These are phyloP conservation scores for Lepidothrix coronata DNA, from an alignment of 2,113 vertebrate species.

Conservation along the genomic window DNA sequence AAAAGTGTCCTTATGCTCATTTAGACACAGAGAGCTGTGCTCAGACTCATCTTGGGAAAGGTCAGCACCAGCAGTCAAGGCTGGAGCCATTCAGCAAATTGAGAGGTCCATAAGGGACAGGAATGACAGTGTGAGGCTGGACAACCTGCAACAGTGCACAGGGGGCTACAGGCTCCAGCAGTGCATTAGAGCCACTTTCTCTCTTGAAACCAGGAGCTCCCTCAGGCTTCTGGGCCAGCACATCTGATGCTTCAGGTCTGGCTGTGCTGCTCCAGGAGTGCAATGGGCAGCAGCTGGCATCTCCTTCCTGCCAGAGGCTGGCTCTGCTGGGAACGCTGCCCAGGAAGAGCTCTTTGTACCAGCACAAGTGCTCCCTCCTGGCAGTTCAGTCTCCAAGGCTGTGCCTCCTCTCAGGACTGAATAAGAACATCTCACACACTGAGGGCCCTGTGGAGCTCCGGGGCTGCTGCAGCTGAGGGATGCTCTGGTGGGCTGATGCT, in stretches of 20 bases:
- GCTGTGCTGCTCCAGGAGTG: not conserved
- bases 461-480: not conserved
- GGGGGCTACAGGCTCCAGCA: not conserved
- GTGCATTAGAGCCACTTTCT: not conserved
- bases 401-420: not conserved
- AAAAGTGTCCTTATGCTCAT: not conserved
- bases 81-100: not conserved
- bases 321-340: not conserved
- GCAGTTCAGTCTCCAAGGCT: not conserved
- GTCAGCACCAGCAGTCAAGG: not conserved
- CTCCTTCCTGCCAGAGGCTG: not conserved
- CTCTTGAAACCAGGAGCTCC: not conserved
- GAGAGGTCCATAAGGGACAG: not conserved
- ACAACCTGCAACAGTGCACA: not conserved
- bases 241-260: not conserved
- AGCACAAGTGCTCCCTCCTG: not conserved
- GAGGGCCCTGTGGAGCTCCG: not conserved
- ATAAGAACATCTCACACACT: not conserved
- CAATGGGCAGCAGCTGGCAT: not conserved
- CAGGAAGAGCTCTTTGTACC: not conserved
- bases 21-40: fast-evolving
- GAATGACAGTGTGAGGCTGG: not conserved
- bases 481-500: not conserved
- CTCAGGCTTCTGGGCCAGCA: not conserved
- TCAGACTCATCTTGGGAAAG: not conserved